phyloP scores from a whole-genome alignment of 2,888 invertebrate species.

The Pterostichus niger region DNA sequence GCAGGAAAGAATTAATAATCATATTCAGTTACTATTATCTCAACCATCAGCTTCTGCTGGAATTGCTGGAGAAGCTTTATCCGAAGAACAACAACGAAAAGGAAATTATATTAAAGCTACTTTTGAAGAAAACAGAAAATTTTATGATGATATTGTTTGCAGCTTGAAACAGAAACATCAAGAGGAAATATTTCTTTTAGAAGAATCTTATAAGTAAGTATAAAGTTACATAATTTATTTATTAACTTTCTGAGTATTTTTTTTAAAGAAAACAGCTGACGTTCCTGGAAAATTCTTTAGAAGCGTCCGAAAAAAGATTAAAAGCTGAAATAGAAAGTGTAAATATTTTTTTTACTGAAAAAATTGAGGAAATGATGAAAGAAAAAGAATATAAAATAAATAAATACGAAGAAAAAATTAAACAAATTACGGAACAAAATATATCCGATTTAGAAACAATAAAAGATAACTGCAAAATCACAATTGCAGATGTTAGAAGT shows the following conservation, averaged over 20 bases:
- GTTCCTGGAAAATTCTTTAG: constrained; percentile 80
- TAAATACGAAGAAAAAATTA: constrained; percentile 73
- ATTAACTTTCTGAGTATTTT: constrained; percentile 18
- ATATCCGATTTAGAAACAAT: constrained; percentile 76
- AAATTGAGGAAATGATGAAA: constrained; percentile 74
- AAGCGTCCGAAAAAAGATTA: constrained; percentile 80
- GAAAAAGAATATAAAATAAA: constrained; percentile 72
- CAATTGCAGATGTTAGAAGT: constrained; percentile 78
- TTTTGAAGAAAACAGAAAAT: constrained; percentile 71
- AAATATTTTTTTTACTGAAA: constrained; percentile 78
- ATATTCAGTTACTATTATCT: constrained; percentile 79
- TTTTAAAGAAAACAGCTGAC: constrained; percentile 80
- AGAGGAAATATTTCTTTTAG: constrained; percentile 82
- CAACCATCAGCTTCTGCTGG: constrained; percentile 69
- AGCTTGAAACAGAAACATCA: constrained; percentile 81
- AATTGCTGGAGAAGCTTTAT: constrained; percentile 67
- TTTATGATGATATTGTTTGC: constrained; percentile 76
- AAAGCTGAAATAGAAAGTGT: constrained; percentile 80
- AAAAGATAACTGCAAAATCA: constrained; percentile 79
- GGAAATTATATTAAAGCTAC: constrained; percentile 74
- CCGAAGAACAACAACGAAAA: constrained; percentile 73
- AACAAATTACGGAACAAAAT: constrained; percentile 72
- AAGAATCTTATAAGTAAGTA: constrained; percentile 82
- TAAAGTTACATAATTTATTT: not conserved
- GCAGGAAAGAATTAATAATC: constrained; percentile 81